These are phyloP conservation scores for Neodiprion virginianus DNA, from an alignment of 1,140 invertebrate species.

Conservation along the genomic window DNA sequence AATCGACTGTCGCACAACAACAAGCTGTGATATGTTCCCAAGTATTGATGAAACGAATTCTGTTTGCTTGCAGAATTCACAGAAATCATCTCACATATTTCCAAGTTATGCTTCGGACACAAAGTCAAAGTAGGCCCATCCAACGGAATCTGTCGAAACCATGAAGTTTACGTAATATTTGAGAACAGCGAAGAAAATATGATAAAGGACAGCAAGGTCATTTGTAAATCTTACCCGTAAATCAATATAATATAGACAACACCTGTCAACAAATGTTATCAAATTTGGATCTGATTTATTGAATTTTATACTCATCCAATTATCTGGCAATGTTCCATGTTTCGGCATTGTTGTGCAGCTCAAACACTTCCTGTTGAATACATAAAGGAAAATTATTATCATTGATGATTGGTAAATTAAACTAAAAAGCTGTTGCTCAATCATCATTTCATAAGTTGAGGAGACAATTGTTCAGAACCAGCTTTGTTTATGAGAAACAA, in stretches of 20 bases:
- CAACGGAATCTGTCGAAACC: slow-evolving; percentile 33
- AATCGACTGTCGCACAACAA: slow-evolving; percentile 50
- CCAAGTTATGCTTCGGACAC: slow-evolving; percentile 47
- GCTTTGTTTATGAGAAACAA: neutral
- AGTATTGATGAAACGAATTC: slow-evolving; percentile 40
- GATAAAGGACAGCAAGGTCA: slow-evolving; percentile 8
- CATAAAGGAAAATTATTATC: slow-evolving; percentile 16
- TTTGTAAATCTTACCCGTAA: slow-evolving; percentile 39
- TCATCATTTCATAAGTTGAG: no score
- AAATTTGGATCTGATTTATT: slow-evolving; percentile 40
- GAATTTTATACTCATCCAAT: slow-evolving; percentile 51
- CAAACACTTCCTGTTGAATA: slow-evolving; percentile 34
- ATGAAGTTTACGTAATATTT: slow-evolving; percentile 7
- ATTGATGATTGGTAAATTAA: neutral
- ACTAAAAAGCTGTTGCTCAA: no score
- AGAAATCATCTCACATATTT: slow-evolving; percentile 49
- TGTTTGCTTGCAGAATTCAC: slow-evolving; percentile 41
- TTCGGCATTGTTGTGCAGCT: slow-evolving; percentile 27
- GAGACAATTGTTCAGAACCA: no score
- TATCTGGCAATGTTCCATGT: slow-evolving; percentile 35
- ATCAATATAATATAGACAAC: slow-evolving; percentile 53
- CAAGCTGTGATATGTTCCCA: slow-evolving; percentile 50
- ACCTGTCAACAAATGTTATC: slow-evolving; percentile 49
- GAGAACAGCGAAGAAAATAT: slow-evolving; percentile 15
- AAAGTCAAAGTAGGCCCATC: slow-evolving; percentile 42